These are phyloP conservation scores for Auanema sp. DNA, from an alignment of 2,888 invertebrate genomes.

Conservation along the genomic window DNA sequence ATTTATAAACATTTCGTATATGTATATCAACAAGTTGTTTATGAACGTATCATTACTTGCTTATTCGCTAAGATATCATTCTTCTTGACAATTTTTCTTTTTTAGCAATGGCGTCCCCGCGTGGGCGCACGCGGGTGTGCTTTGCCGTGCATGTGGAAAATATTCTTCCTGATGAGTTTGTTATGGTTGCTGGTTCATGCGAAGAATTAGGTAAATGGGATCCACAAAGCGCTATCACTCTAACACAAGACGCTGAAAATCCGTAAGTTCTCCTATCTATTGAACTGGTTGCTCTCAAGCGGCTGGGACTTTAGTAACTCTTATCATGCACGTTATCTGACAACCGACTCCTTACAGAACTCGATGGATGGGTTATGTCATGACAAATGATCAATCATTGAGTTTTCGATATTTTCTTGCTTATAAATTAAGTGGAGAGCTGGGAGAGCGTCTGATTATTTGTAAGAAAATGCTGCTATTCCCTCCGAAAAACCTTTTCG, in stretches of 20 bases:
- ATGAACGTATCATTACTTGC: not conserved
- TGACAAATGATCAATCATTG: slow-evolving; percentile 37
- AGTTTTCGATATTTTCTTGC: slow-evolving; percentile 62
- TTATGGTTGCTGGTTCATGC: slow-evolving; percentile 54
- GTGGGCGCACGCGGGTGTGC: slow-evolving; percentile 37
- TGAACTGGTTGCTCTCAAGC: slow-evolving; percentile 5
- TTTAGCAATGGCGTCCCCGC: slow-evolving; percentile 17
- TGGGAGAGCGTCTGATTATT: slow-evolving; percentile 32
- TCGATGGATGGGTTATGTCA: slow-evolving; percentile 49
- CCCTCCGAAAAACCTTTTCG: not conserved
- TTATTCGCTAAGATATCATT: not conserved
- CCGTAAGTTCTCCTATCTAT: slow-evolving; percentile 30
- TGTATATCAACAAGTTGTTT: not conserved
- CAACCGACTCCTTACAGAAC: slow-evolving; percentile 21
- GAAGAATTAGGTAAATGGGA: slow-evolving; percentile 55
- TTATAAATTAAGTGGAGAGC: slow-evolving; percentile 53
- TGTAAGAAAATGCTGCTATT: slow-evolving; percentile 11
- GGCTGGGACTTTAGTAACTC: not conserved
- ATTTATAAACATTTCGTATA: too few relatives aligned
- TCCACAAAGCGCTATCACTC: slow-evolving; percentile 44
- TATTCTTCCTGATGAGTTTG: slow-evolving; percentile 41
- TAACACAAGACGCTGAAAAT: slow-evolving; percentile 32
- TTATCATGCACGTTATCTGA: not conserved
- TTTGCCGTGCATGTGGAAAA: slow-evolving; percentile 54
- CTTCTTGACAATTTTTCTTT: slow-evolving; percentile 28